These are phyloP conservation scores for Hepsetus odoe DNA, from an alignment of 2,113 vertebrate genomes.

Conservation along the genomic window DNA sequence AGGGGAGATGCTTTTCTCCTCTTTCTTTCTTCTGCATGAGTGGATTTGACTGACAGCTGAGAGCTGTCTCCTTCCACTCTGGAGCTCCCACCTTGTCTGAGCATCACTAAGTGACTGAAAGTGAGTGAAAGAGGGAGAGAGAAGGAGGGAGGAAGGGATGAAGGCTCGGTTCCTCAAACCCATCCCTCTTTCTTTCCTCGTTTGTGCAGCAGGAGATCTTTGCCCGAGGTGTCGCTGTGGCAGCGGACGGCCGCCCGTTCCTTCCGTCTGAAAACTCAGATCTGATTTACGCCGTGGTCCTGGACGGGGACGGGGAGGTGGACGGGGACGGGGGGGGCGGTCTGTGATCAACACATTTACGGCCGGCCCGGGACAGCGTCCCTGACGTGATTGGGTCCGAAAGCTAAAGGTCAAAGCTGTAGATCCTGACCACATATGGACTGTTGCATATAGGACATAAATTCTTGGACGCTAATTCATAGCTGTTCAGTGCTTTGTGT, in stretches of 20 bases:
- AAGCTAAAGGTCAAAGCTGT: conserved; percentile 54
- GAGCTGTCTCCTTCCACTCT: conserved; percentile 42
- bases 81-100: conserved; percentile 37
- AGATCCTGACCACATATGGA: conserved; percentile 42
- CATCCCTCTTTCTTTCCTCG: neutral
- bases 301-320: neutral
- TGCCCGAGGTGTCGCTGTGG: conserved; percentile 46
- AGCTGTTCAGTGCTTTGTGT: no score
- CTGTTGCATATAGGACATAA: neutral
- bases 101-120: conserved; percentile 42
- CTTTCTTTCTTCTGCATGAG: conserved; percentile 29
- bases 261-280: neutral
- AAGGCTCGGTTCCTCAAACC: neutral
- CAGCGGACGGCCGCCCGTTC: conserved; percentile 42
- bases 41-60: conserved; percentile 49
- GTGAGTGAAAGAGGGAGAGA: neutral
- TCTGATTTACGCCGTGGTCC: conserved; percentile 23
- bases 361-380: conserved; percentile 6
- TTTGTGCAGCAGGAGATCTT: conserved; percentile 26
- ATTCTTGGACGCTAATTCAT: conserved; percentile 24
- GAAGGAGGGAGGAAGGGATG: neutral
- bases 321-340: neutral
- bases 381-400: conserved; percentile 47
- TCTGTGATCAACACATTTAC: conserved; percentile 39
- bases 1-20: neutral